Base-by-base conservation (phyloP, 2,113 vertebrate species). In the Myrmecophaga tridactyla region DNA sequence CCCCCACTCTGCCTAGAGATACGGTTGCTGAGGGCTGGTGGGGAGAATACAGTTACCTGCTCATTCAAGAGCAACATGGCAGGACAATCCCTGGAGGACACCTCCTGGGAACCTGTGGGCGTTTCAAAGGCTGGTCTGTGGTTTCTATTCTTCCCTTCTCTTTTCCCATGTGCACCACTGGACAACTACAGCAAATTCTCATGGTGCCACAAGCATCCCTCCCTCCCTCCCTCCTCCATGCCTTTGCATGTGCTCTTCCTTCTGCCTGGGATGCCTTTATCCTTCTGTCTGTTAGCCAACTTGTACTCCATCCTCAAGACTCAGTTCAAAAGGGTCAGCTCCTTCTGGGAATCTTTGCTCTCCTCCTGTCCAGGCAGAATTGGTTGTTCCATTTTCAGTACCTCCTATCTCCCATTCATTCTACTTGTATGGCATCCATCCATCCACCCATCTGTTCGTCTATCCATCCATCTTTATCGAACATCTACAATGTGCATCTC, bases 121-220 rank as follows among this genome's bases (percentile, higher is more conserved):
- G 70, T 34, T 75, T 46, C 51, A n/a, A 39, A 84, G n/a, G 56
- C 31, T 23, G 69, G 46, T 18, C 41, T 12, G 43, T 31, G 10
- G 39, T 18, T 23, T 4, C 6, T 21, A 9, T 12, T 0, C 6
- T 3, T 17, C 14, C 29, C 0, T 46, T 39, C 46, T 27, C 48
- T 46, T 18, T 46, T 8, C 27, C 56, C 13, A 10, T 6, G 29
- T 1, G 34, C 21, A 27, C 43, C 29, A 48, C 27, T 65, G 60
- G 48, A 29, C 58, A 15, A 34, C 25, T 13, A 8, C 0, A 0
- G 67, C 67, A 3, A 6, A 48, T 15, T 18, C 58, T 41, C 10
- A 12, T 1, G 17, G 69, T 1, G 29, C 1, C 27, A 20, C 3
- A 7, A 11, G n/a, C 23, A 8, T 0, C 6, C 34, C 34, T 31